A percentile compares a stretch with the other conserved stretches of the same genome.
phyloP scores from a whole-genome alignment of 2,888 invertebrate species.

The Phengaris arion region DNA sequence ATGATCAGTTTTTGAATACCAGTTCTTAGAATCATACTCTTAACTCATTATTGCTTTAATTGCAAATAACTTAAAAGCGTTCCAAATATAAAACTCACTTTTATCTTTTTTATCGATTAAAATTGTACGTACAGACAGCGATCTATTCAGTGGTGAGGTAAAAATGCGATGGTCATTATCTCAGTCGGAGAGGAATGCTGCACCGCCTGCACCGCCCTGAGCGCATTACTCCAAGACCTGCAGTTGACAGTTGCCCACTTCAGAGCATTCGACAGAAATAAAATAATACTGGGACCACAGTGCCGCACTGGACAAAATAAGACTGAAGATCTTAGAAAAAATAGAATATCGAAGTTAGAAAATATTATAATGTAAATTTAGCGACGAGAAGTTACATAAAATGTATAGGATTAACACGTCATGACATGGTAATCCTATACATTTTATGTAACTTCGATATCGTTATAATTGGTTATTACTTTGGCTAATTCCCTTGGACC shows the following conservation, averaged over 20 bases:
- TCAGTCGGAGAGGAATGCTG: neutral
- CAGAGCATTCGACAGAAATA: neutral
- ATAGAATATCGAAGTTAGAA: no score
- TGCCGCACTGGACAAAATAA: no score
- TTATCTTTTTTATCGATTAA: neutral
- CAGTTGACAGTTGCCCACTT: conserved; percentile 8
- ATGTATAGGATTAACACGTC: no score
- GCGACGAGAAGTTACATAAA: no score
- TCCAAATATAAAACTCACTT: neutral
- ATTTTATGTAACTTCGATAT: no score
- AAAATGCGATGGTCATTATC: conserved; percentile 21
- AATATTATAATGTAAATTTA: no score
- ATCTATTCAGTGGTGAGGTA: conserved; percentile 15
- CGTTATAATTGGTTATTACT: no score
- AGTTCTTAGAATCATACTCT: neutral
- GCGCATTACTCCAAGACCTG: conserved; percentile 15
- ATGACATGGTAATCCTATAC: no score
- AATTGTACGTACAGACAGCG: neutral
- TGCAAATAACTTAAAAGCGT: neutral
- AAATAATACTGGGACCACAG: neutral
- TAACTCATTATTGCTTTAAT: neutral
- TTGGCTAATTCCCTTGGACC: no score
- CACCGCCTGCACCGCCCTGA: conserved; percentile 8
- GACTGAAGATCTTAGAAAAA: no score
- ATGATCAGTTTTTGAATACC: no score